phyloP scores from a whole-genome alignment of 2,888 invertebrate genomes.

The Ischnura elegans region DNA sequence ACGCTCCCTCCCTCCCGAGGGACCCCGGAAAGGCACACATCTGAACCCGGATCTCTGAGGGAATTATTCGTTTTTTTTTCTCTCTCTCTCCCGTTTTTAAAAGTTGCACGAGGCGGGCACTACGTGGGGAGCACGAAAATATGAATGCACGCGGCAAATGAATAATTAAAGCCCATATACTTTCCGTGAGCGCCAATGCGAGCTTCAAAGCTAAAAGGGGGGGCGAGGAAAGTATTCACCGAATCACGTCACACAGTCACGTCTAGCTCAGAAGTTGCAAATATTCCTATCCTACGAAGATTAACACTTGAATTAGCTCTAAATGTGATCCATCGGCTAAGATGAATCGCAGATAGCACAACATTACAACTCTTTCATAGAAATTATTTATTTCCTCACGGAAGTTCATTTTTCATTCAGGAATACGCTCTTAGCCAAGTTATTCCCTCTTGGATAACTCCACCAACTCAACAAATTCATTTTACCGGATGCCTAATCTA shows the following conservation, averaged over 20 bases:
- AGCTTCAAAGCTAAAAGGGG: background rate
- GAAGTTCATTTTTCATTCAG: too few species aligned
- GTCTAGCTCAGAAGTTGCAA: background rate
- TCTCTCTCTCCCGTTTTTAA: background rate
- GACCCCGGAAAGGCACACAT: background rate
- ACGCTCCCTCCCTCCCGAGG: background rate
- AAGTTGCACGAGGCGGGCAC: background rate
- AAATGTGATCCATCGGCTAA: too few species aligned
- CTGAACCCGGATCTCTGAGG: background rate
- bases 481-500: too few species aligned
- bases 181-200: background rate
- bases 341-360: too few species aligned
- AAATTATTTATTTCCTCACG: too few species aligned
- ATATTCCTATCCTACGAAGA: too few species aligned
- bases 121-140: background rate
- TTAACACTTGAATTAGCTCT: too few species aligned
- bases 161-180: conserved; percentile 5
- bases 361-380: too few species aligned
- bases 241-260: background rate
- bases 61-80: background rate
- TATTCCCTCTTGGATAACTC: too few species aligned
- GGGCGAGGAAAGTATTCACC: background rate
- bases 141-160: background rate
- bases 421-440: too few species aligned
- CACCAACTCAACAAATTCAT: too few species aligned